Evolutionary conservation across 1,140 invertebrate genomes (phyloP), one percentile per base, ranked within the genome.

Genomic region (Triops cancriformis): DNA sequence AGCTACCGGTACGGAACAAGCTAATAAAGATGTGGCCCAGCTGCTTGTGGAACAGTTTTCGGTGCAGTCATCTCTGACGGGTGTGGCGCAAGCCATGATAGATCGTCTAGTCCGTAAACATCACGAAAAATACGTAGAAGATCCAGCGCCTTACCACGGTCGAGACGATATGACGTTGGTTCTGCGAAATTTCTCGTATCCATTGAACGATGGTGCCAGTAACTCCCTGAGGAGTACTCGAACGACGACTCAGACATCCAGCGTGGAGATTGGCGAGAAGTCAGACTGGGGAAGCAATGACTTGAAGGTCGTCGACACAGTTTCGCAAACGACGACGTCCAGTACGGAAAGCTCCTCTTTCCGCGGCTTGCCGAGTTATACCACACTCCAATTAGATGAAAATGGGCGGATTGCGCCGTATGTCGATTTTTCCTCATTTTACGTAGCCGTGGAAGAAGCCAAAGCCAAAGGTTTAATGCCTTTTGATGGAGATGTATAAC

Each of bases 101-200:
- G 91, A 96, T 82, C 93, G 93, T 86, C 90, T 94, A 10, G 92
- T 93, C 6, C 85, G 93, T 74, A 89, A 93, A 76, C 94, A 96
- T 82, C 91, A 94, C 79, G 92, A 95, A 76, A 88, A 89, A 76
- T 94, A 90, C 81, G 90, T 93, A 85, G 89, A 88, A 76, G 88
- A 87, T 26, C 26, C 41, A 23, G 74, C 11, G 76, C 87, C 86
- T 18, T 87, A 85, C 76, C 83, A 85, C 26, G 89, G 89, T 81
- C 83, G 91, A 72, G 91, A 93, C 79, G 92, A 94, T 82, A 93
- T 96, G 79, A 95, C 93, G 0, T 85, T 97, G 7, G 82, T 97
- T 0, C 90, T 97, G 72, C 85, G 94, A 64, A 96, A 95, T 83
- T 96, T 96, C 82, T 94, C 94, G 84, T 94, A 91, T 82, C 88